These are phyloP conservation scores for Moxostoma hubbsi DNA, from an alignment of 2,797 vertebrate genomes.

Conservation along the genomic window DNA sequence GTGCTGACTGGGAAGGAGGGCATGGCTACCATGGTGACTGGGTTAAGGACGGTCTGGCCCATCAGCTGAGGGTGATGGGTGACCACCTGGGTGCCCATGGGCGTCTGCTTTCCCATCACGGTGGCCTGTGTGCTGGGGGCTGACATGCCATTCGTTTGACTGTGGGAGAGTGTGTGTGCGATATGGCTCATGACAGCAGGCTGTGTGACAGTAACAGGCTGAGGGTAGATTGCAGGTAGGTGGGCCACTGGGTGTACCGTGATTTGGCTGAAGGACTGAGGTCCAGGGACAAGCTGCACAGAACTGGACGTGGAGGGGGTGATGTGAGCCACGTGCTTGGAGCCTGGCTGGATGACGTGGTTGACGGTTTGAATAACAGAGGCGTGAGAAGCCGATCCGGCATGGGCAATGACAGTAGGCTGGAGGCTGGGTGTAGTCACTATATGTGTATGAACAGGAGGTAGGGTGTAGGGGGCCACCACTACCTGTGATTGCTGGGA, in stretches of 20 bases:
- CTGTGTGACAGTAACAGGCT: slow-evolving; percentile 88
- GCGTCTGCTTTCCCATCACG: slow-evolving; percentile 82
- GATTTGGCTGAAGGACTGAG: slow-evolving; percentile 93
- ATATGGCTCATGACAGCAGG: slow-evolving; percentile 88
- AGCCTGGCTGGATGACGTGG: slow-evolving; percentile 87
- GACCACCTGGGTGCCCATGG: slow-evolving; percentile 88
- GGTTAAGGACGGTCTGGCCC: slow-evolving; percentile 94
- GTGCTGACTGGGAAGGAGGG: slow-evolving; percentile 97
- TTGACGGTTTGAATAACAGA: slow-evolving; percentile 98
- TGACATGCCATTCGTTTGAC: slow-evolving; percentile 71
- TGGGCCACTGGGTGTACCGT: slow-evolving; percentile 95
- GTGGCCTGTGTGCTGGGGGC: slow-evolving; percentile 73
- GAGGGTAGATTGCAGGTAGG: slow-evolving; percentile 88
- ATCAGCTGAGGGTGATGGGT: slow-evolving; percentile 91
- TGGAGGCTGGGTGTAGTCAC: slow-evolving; percentile 82
- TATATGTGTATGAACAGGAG: slow-evolving; percentile 83
- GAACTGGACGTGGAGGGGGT: slow-evolving; percentile 83
- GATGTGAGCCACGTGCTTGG: slow-evolving; percentile 91
- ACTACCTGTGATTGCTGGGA: slow-evolving; percentile 65
- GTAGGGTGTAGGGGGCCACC: slow-evolving; percentile 72
- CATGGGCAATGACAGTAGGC: slow-evolving; percentile 95
- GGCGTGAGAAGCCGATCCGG: slow-evolving; percentile 86
- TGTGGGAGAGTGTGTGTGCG: slow-evolving; percentile 88
- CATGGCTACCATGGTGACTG: slow-evolving; percentile 98
- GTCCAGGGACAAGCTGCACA: slow-evolving; percentile 82